These are phyloP conservation scores for Clepsis dumicolana DNA, from an alignment of 2,888 invertebrate genomes.

Conservation along the genomic window DNA sequence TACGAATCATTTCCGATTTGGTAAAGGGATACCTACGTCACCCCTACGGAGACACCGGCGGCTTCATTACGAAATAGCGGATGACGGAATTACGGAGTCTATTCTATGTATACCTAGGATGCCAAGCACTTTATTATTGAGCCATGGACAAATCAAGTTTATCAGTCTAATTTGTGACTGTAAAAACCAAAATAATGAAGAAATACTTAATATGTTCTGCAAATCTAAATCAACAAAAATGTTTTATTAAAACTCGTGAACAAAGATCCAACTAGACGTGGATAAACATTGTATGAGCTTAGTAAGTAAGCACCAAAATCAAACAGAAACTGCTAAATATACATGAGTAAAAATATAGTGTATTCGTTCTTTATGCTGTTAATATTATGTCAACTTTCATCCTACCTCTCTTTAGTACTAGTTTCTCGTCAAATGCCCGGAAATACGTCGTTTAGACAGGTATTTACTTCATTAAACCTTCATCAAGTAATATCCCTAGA, in stretches of 20 bases:
- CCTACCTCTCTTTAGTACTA: neutral
- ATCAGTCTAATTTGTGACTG: too few relatives aligned
- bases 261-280: too few relatives aligned
- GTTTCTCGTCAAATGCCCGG: neutral
- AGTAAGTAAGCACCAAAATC: neutral
- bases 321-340: neutral
- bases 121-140: neutral
- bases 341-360: neutral
- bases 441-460: constrained; percentile 1
- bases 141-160: neutral
- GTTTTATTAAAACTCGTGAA: too few relatives aligned
- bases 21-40: constrained; percentile 3
- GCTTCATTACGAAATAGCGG: constrained; percentile 24
- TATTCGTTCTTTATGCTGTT: neutral
- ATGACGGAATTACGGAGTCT: constrained; percentile 24
- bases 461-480: constrained; percentile 9
- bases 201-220: too few relatives aligned
- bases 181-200: too few relatives aligned
- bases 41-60: constrained; percentile 13
- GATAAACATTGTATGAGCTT: neutral
- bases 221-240: too few relatives aligned
- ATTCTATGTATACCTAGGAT: constrained; percentile 8
- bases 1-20: constrained; percentile 14
- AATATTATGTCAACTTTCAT: neutral
- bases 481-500: neutral